phyloP scores from a whole-genome alignment of 2,113 vertebrate species.

The Salvator merianae region DNA sequence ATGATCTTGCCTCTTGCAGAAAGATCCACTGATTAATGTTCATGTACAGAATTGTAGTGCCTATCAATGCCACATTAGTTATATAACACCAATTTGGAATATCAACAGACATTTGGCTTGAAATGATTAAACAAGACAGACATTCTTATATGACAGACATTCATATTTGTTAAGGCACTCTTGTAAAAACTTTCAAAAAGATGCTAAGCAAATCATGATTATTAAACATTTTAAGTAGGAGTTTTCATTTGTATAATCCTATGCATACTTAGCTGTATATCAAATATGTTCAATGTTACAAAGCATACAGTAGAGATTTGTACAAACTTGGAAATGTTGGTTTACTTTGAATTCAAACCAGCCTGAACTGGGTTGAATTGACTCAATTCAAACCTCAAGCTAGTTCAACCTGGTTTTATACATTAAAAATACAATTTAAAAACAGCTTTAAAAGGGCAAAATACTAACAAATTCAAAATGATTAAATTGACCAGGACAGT shows the following conservation, averaged over 20 bases:
- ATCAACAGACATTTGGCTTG: constrained; percentile 25
- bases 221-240: neutral
- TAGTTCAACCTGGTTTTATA: too few relatives aligned
- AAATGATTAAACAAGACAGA: constrained; percentile 49
- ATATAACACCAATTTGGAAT: constrained; percentile 43
- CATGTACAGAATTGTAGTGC: constrained; percentile 35
- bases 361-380: too few relatives aligned
- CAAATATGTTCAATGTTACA: neutral
- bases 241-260: neutral
- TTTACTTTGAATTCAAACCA: too few relatives aligned
- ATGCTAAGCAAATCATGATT: constrained; percentile 14
- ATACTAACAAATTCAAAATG: too few relatives aligned
- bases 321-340: too few relatives aligned
- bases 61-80: constrained; percentile 49
- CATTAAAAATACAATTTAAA: too few relatives aligned
- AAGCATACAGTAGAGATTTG: too few relatives aligned
- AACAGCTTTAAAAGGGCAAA: too few relatives aligned
- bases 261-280: neutral
- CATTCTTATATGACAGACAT: constrained; percentile 14
- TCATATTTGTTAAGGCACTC: constrained; percentile 17
- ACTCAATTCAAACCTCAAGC: too few relatives aligned
- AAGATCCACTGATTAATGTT: constrained; percentile 45
- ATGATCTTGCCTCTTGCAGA: constrained; percentile 41
- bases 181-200: constrained; percentile 13
- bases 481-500: too few relatives aligned